Base-by-base conservation (phyloP, 2,888 invertebrate genomes). In the Drosophila macrospina region DNA sequence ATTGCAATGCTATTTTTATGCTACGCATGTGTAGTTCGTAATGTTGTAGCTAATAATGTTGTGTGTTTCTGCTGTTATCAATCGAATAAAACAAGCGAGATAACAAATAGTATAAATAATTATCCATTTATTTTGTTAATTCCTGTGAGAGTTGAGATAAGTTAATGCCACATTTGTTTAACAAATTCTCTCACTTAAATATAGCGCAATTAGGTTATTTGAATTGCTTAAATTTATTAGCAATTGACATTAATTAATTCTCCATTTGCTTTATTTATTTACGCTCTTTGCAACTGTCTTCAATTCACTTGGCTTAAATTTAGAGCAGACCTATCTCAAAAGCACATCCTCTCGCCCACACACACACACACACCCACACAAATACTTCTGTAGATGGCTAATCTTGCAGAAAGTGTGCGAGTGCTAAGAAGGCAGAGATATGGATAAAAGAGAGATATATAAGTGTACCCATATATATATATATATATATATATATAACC, bases 91-190 rank as follows among this genome's bases (percentile, higher is more conserved):
- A 11, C 24, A 30, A 44, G 32, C 16, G 7, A 47, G 74, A 68
- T 71, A 68, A 55, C 45, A 48, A 16, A 28, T 32, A 20, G 13
- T 55, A 10, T 16, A 24, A 28, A 15, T 59, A 37, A 10, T n/a
- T 30, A 26, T 39, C 10, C 37, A 36, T 24, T 8, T 10, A 20
- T 26, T 50, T 13, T 13, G 8, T 13, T 36, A 30, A 20, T n/a
- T 20, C 32, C 20, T 4, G 16, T 16, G 7, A 30, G 39, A 16
- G n/a, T 8, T 20, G 47, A 20, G 20, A 20, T 20, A 20, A 20
- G 20, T 20, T 20, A 20, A 20, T 3, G 1, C 20, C 20, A 20
- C 20, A 20, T 20, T 20, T 20, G 20, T 20, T 20, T 20, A 20
- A 20, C 20, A 20, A 20, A 20, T 5, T 5, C 26, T 8, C 26